phyloP scores from a whole-genome alignment of 1,140 invertebrate genomes.

The Drosophila lacertosa region DNA sequence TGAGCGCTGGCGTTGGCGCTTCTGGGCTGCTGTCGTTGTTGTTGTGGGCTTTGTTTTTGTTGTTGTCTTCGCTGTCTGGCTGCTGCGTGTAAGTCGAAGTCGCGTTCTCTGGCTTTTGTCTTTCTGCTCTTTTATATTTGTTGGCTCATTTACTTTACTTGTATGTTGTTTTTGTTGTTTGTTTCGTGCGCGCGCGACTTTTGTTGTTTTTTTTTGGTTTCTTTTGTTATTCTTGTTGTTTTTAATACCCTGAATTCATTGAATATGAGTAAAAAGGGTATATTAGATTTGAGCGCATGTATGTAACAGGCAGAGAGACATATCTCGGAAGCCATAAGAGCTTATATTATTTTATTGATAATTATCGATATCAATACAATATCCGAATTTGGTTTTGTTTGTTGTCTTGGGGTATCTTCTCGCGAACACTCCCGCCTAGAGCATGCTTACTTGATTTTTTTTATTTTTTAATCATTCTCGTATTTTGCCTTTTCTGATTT shows the following conservation, averaged over 20 bases:
- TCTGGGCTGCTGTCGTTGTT: constrained; percentile 30
- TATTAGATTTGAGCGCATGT: too few species aligned
- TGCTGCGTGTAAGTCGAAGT: constrained; percentile 23
- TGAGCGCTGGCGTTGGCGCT: constrained; percentile 40
- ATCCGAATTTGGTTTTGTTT: too few species aligned
- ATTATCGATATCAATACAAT: too few species aligned
- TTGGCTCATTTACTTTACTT: constrained; percentile 76
- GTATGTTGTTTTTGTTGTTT: constrained; percentile 39
- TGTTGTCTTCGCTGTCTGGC: constrained; percentile 14
- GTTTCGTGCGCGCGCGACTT: constrained; percentile 47
- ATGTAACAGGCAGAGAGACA: too few species aligned
- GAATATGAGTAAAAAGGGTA: too few species aligned
- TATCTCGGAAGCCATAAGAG: too few species aligned
- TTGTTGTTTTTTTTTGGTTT: constrained; percentile 55
- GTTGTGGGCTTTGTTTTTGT: not conserved
- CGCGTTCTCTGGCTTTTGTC: constrained; percentile 64
- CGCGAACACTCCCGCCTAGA: too few species aligned
- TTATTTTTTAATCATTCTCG: constrained; percentile 68
- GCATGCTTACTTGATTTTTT: constrained; percentile 44
- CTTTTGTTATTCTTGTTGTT: constrained; percentile 45
- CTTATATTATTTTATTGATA: too few species aligned
- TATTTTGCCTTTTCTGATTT: constrained; percentile 55
- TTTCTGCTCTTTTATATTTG: constrained; percentile 58
- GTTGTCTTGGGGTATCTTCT: too few species aligned
- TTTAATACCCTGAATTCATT: too few species aligned